Conservation (phyloP, 1,140 invertebrate genomes). For the Drosophila mojavensis region DNA sequence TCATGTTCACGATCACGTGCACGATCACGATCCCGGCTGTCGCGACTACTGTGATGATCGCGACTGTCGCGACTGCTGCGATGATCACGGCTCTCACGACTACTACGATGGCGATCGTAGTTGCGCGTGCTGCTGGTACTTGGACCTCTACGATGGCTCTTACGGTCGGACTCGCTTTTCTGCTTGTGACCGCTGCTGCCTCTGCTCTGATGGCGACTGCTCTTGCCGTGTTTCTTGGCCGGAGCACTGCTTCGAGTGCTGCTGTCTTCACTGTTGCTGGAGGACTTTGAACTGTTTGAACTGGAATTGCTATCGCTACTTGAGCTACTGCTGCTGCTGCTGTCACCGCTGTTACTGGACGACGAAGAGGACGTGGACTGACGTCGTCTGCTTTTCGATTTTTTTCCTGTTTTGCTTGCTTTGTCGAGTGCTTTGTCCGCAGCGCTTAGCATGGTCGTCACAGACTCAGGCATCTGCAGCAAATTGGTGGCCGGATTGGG, state of each 20-base stretch:
- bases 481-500: slow-evolving; percentile 70
- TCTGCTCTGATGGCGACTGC: slow-evolving; percentile 6
- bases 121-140: slow-evolving; percentile 7
- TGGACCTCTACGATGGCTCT: slow-evolving; percentile 14
- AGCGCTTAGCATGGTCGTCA: slow-evolving; percentile 60
- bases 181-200: slow-evolving; percentile 2
- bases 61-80: slow-evolving; percentile 10
- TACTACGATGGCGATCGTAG: slow-evolving; percentile 17
- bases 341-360: slow-evolving; percentile 52
- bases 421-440: slow-evolving; percentile 68
- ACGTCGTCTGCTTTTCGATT: slow-evolving; percentile 41
- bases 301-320: slow-evolving; percentile 43
- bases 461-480: slow-evolving; percentile 68
- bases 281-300: slow-evolving; percentile 52
- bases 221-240: slow-evolving; percentile 20
- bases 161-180: slow-evolving; percentile 21
- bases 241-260: slow-evolving; percentile 34
- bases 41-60: slow-evolving; percentile 9
- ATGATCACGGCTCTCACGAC: slow-evolving; percentile 8
- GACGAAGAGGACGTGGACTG: slow-evolving; percentile 52
- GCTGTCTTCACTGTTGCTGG: slow-evolving; percentile 40
- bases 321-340: slow-evolving; percentile 40
- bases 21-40: slow-evolving; percentile 5
- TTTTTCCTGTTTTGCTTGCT: slow-evolving; percentile 55
- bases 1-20: slow-evolving; percentile 37